Percentiles rank a stretch among this genome's conserved stretches.
Conservation (phyloP, 53 echinoderm and acorn worm species). For the Mesocentrotus franciscanus region DNA sequence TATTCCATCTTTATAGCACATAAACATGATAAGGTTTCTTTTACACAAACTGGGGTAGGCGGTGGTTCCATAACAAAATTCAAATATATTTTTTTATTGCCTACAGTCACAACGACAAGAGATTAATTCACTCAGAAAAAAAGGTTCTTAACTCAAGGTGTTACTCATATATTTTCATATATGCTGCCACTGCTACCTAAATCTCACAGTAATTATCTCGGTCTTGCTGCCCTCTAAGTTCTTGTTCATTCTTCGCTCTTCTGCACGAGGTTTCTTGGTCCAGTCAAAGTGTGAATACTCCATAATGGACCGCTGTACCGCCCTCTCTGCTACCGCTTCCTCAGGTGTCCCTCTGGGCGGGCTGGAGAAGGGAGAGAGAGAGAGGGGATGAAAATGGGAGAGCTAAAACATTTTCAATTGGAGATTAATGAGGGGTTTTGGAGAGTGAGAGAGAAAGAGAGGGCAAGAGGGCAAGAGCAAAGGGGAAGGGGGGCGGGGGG, state of each 20-base stretch:
- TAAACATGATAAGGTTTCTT: not conserved
- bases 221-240: constrained; percentile 47
- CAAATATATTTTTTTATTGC: no score
- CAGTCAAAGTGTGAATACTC: constrained; percentile 95
- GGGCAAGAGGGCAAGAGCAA: not conserved
- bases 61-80: no score
- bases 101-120: no score
- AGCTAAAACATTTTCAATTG: no score
- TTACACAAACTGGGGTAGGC: no score
- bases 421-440: no score
- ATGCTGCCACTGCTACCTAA: constrained; percentile 74
- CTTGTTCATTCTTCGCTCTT: constrained; percentile 78
- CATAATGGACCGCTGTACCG: constrained; percentile 82
- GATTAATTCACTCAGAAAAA: no score
- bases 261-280: constrained; percentile 84
- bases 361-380: constrained; percentile 9
- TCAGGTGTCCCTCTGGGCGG: constrained; percentile 49
- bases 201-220: constrained; percentile 89
- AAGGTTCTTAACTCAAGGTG: no score
- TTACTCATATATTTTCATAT: no score
- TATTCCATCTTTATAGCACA: no score
- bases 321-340: constrained; percentile 70
- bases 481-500: not conserved
- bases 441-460: not conserved
- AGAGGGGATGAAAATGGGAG: no score